Percentiles rank a stretch among this genome's conserved stretches.
These are phyloP conservation scores for Ondatra zibethicus DNA, from an alignment of 2,113 vertebrate species.

Conservation along the genomic window DNA sequence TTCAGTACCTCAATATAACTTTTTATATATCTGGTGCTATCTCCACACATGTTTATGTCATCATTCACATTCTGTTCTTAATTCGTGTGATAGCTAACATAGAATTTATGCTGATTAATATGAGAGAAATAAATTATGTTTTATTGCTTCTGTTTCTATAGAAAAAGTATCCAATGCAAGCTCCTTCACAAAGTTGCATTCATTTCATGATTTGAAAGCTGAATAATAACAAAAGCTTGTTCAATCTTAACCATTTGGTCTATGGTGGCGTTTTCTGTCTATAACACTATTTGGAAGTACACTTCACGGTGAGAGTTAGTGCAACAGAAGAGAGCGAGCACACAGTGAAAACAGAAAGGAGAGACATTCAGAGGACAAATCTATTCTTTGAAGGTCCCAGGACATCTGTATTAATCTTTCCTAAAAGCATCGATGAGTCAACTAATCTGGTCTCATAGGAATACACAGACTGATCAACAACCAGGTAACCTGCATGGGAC, in stretches of 20 bases:
- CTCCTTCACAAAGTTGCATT: background rate
- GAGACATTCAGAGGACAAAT: background rate
- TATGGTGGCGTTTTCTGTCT: background rate
- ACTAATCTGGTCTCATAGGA: background rate
- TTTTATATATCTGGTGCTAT: background rate
- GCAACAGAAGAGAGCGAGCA: background rate
- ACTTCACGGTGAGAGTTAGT: background rate
- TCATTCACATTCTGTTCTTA: background rate
- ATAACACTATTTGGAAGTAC: fast-evolving
- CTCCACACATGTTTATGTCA: background rate
- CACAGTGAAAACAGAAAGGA: background rate
- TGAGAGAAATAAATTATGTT: background rate
- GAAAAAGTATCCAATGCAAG: background rate
- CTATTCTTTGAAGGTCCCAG: background rate
- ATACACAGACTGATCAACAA: background rate
- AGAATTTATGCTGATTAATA: background rate
- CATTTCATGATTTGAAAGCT: background rate
- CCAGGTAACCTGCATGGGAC: background rate
- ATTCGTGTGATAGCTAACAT: background rate
- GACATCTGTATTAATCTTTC: background rate
- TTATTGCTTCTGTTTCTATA: background rate
- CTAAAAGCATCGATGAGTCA: background rate
- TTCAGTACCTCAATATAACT: background rate
- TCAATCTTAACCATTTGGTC: background rate
- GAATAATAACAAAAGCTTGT: background rate